Evolutionary conservation across 1,140 invertebrate species (phyloP).

Genomic region (Drosophila santomea): DNA sequence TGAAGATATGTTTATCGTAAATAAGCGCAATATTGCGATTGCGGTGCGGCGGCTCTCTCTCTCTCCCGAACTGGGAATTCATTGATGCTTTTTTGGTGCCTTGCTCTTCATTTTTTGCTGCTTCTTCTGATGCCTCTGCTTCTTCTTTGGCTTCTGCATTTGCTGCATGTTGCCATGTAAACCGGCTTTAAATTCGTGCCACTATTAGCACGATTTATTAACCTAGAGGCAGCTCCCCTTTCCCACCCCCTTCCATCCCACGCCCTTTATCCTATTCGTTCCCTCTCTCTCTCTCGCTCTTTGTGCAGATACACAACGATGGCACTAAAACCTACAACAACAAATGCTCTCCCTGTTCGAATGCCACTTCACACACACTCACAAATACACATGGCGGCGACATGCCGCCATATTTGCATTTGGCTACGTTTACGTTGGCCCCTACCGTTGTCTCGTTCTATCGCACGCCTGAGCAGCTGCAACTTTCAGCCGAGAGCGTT

Average conservation of each 20-base stretch:
- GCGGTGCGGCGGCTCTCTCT: slow-evolving; percentile 4
- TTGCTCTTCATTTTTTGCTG: slow-evolving; percentile 18
- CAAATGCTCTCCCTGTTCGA: slow-evolving; percentile 49
- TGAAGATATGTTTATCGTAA: slow-evolving; percentile 46
- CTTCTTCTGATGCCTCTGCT: slow-evolving; percentile 13
- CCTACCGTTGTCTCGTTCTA: slow-evolving; percentile 64
- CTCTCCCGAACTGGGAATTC: slow-evolving; percentile 45
- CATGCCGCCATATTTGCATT: slow-evolving; percentile 81
- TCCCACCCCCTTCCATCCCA: slow-evolving; percentile 7
- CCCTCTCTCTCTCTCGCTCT: slow-evolving; percentile 16
- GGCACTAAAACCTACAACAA: slow-evolving; percentile 23
- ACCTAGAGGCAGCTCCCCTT: slow-evolving; percentile 66
- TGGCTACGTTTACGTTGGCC: slow-evolving; percentile 70
- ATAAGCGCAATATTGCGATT: slow-evolving; percentile 30
- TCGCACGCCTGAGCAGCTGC: slow-evolving; percentile 47
- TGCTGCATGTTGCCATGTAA: slow-evolving; percentile 57
- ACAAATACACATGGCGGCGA: slow-evolving; percentile 6
- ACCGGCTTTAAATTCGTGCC: slow-evolving; percentile 82
- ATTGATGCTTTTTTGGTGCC: slow-evolving; percentile 61
- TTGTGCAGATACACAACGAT: slow-evolving; percentile 65
- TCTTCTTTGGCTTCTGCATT: slow-evolving; percentile 8
- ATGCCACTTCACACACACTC: slow-evolving; percentile 9
- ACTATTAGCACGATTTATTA: slow-evolving; percentile 83
- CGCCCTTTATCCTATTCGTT: slow-evolving; percentile 3
- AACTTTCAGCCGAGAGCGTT: slow-evolving; percentile 21